phyloP scores from a whole-genome alignment of 2,113 vertebrate genomes.

The Urocynchramus pylzowi region DNA sequence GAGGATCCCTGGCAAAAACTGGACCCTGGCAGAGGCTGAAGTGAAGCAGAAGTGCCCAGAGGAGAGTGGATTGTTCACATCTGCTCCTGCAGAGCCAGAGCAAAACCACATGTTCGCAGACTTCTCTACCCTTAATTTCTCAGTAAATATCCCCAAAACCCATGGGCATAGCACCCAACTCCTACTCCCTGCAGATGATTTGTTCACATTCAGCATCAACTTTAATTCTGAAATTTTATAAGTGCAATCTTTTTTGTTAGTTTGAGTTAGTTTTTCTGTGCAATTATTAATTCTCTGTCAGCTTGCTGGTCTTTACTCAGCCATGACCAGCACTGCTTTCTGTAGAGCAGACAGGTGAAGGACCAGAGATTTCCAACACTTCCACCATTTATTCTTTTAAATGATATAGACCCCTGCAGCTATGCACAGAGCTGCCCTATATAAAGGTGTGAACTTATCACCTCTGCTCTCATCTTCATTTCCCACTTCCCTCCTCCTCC shows the following conservation, averaged over 20 bases:
- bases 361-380: slow-evolving; percentile 20
- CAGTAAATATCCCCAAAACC: not conserved
- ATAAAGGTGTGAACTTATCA: slow-evolving; percentile 64
- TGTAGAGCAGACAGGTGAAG: not conserved
- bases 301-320: not conserved
- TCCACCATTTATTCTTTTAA: slow-evolving; percentile 4
- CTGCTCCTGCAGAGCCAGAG: not conserved
- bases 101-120: not conserved
- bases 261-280: not conserved
- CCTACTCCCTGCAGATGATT: not conserved
- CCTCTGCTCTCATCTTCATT: slow-evolving; percentile 52
- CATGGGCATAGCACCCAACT: not conserved
- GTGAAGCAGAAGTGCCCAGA: not conserved
- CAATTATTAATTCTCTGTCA: not conserved
- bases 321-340: not conserved
- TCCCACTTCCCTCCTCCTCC: slow-evolving; percentile 29
- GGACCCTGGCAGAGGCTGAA: not conserved
- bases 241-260: not conserved
- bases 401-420: slow-evolving; percentile 5
- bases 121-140: not conserved
- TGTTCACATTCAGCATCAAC: not conserved
- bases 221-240: not conserved
- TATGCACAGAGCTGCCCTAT: slow-evolving; percentile 36
- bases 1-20: not conserved
- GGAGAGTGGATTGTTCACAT: rapidly evolving